phyloP scores from a whole-genome alignment of 2,797 vertebrate species.

The Oophaga sylvatica region DNA sequence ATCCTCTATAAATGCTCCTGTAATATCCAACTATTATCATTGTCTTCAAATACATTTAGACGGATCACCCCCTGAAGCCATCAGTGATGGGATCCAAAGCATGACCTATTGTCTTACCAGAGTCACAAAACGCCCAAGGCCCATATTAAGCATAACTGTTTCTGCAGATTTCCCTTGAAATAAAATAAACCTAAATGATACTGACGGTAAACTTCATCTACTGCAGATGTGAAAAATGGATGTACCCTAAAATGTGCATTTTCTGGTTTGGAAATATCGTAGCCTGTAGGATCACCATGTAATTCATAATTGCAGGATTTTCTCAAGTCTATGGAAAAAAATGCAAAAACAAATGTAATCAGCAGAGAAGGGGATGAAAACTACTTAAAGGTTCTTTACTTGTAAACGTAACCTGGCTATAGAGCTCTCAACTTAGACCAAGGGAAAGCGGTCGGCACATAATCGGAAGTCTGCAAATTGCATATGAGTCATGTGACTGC shows the following conservation, averaged over 20 bases:
- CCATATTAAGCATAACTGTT: background rate
- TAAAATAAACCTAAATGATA: background rate
- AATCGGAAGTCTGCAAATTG: too few relatives aligned
- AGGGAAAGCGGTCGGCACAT: too few relatives aligned
- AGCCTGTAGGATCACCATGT: background rate
- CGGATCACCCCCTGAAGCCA: slow-evolving; percentile 2
- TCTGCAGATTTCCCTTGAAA: background rate
- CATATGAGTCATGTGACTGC: too few relatives aligned
- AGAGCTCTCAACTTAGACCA: too few relatives aligned
- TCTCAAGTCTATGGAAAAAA: too few relatives aligned
- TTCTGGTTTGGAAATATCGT: background rate
- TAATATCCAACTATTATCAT: background rate
- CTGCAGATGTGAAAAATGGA: background rate
- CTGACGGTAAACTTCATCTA: background rate
- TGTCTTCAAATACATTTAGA: slow-evolving; percentile 15
- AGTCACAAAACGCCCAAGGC: background rate
- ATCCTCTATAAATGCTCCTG: background rate
- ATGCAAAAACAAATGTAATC: too few relatives aligned
- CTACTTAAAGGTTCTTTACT: too few relatives aligned
- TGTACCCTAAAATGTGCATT: background rate
- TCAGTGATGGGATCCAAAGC: background rate
- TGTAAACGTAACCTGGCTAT: too few relatives aligned
- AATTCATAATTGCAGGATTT: too few relatives aligned
- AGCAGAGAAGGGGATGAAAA: too few relatives aligned
- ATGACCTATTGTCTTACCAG: slow-evolving; percentile 30